phyloP scores from a whole-genome alignment of 1,140 invertebrate genomes.

The Brachionus paranguensis region DNA sequence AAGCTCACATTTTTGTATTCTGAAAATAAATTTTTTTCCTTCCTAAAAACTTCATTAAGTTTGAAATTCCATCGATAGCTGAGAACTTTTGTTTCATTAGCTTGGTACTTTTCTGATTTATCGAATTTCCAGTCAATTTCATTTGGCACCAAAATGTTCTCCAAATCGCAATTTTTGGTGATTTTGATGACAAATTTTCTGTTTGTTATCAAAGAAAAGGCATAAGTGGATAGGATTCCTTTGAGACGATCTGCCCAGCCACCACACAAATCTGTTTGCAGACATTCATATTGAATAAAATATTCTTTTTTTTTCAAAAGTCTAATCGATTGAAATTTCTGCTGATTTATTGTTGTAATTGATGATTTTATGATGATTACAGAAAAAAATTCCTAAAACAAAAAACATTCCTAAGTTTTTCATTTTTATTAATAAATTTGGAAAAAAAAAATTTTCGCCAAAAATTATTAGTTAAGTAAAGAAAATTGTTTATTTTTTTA shows the following conservation, averaged over 20 bases:
- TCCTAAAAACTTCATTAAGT: too few species aligned
- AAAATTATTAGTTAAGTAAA: too few species aligned
- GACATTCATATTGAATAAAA: background rate
- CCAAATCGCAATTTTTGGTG: background rate
- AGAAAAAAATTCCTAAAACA: too few species aligned
- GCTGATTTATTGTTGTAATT: too few species aligned
- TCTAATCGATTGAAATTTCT: too few species aligned
- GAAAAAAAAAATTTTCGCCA: too few species aligned
- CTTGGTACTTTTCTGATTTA: background rate
- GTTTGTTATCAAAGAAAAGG: background rate
- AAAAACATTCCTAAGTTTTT: too few species aligned
- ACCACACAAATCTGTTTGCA: background rate
- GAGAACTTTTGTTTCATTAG: background rate
- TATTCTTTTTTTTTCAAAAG: too few species aligned
- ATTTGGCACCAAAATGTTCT: background rate
- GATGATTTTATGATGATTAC: too few species aligned
- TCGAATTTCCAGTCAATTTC: background rate
- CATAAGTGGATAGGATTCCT: conserved; percentile 15
- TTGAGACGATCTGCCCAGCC: conserved; percentile 1
- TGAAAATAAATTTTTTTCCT: background rate
- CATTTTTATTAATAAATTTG: too few species aligned
- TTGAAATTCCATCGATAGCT: background rate
- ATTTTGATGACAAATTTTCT: background rate
- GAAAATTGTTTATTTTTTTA: too few species aligned
- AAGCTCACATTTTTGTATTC: background rate